Base-by-base conservation (phyloP, 2,888 invertebrate genomes). In the Siphlonurus alternatus region DNA sequence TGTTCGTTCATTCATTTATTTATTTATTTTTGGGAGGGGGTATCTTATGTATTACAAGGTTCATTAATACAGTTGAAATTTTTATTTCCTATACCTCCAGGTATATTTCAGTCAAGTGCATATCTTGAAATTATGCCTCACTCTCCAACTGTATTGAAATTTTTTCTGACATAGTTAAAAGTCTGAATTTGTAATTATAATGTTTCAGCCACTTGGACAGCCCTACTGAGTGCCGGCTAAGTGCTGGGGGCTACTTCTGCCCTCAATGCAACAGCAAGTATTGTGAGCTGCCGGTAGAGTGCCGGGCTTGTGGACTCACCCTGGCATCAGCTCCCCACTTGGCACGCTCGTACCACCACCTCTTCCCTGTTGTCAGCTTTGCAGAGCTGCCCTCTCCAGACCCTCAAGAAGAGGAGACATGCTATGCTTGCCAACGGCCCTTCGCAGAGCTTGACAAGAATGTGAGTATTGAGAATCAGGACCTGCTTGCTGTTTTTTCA, bases 201-300 rank as follows among this genome's bases (percentile, higher is more conserved):
- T n/a, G n/a, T 76, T 76, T 56, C 76, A 90, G 93, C 72, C 94
- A 94, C 73, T 80, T 93, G 61, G 93, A 93, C 70, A 69, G 68
- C n/a, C 66, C 68, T 23, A 70, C 65, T 23, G 53, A 86, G 83
- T 68, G 76, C 79, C 22, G 22, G 38, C 51, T 23, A 53, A 87
- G 86, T 59, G 83, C 84, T 64, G 86, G 86, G 15, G 92, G 92
- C 1, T 92, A 91, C 74, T 83, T 89, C 71, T 93, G 93, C 71
- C 93, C 93, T n/a, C 95, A 98, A 75, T 99, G 99, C 76, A 87
- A 89, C 71, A 92, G 93, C 77, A 95, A 97, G 79, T 98, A 98
- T 77, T 99, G 99, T 76, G 94, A 97, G 75, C 80, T 99, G 71
- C 99, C 99, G 0, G 93, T 94, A 2, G 97, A 99, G 78, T 99